Conservation (phyloP, 2,888 invertebrate genomes). For the Melanargia galathea region DNA sequence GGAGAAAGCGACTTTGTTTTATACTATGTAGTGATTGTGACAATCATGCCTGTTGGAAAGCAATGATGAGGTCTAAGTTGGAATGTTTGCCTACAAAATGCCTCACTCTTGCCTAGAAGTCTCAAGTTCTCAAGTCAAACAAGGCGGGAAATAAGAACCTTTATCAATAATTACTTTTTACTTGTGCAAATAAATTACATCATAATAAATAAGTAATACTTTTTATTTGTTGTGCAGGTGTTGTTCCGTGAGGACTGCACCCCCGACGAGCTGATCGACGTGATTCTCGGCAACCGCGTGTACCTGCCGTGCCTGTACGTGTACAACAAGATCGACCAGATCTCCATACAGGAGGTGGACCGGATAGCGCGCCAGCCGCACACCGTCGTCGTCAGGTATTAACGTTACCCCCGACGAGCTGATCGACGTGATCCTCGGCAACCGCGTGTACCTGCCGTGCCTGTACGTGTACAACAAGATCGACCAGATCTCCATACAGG, state of each 20-base stretch:
- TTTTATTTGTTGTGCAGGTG: constrained; percentile 70
- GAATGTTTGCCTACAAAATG: too few relatives aligned
- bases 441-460: constrained; percentile 97
- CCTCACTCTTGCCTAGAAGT: too few relatives aligned
- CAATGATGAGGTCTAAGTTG: too few relatives aligned
- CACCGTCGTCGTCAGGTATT: constrained; percentile 95
- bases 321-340: constrained; percentile 99
- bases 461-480: constrained; percentile 99
- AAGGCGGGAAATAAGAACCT: too few relatives aligned
- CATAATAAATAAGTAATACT: too few relatives aligned
- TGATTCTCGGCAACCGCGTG: constrained; percentile 96
- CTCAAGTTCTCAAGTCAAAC: too few relatives aligned
- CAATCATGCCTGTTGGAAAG: too few relatives aligned
- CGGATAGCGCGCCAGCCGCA: constrained; percentile 93
- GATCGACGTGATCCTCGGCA: constrained; percentile 98
- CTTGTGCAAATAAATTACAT: too few relatives aligned
- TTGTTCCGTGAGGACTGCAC: constrained; percentile 97
- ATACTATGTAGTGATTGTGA: too few relatives aligned
- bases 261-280: constrained; percentile 98
- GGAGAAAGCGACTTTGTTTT: too few relatives aligned
- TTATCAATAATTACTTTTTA: too few relatives aligned
- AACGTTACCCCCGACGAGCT: constrained; percentile 93
- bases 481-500: constrained; percentile 99
- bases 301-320: constrained; percentile 99
- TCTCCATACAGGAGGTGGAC: constrained; percentile 99